A percentile compares a stretch with the other conserved stretches of the same genome.
Evolutionary conservation across 2,888 invertebrate species (phyloP).

Genomic region (Morpho deidamia): DNA sequence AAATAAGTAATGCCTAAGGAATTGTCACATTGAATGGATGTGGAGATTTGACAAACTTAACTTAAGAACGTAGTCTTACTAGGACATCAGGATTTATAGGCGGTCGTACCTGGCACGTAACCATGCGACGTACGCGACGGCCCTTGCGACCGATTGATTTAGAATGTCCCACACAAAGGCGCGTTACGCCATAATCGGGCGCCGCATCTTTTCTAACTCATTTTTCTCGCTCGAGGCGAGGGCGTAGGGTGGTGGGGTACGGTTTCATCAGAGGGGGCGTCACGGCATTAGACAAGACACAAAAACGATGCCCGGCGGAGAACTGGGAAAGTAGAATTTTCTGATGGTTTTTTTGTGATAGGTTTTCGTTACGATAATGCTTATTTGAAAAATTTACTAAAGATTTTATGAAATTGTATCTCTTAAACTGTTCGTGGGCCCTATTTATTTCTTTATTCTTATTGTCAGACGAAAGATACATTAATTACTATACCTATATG

Average conservation of each 20-base stretch:
- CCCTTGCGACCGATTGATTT: conserved; percentile 62
- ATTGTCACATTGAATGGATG: conserved; percentile 12
- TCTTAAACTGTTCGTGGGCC: neutral
- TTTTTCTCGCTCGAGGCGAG: conserved; percentile 71
- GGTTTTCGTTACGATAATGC: conserved; percentile 29
- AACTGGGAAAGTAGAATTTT: conserved; percentile 65
- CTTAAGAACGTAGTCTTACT: conserved; percentile 26
- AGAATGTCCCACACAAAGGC: conserved; percentile 64
- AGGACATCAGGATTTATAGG: conserved; percentile 38
- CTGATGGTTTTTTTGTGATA: conserved; percentile 51
- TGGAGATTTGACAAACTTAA: conserved; percentile 8
- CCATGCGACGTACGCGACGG: conserved; percentile 42
- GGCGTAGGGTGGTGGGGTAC: conserved; percentile 34
- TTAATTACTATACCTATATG: no score
- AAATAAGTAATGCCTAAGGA: neutral
- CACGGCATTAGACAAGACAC: conserved; percentile 77
- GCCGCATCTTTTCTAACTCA: conserved; percentile 79
- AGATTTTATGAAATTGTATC: conserved; percentile 5
- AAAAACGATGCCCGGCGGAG: conserved; percentile 68
- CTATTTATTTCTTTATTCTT: no score
- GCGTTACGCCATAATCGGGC: conserved; percentile 71
- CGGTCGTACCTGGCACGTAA: conserved; percentile 41
- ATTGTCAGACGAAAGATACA: no score
- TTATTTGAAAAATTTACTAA: conserved; percentile 18
- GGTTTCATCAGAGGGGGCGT: conserved; percentile 68